Conservation (phyloP, 1,140 invertebrate species). For the Belonocnema kinseyi region DNA sequence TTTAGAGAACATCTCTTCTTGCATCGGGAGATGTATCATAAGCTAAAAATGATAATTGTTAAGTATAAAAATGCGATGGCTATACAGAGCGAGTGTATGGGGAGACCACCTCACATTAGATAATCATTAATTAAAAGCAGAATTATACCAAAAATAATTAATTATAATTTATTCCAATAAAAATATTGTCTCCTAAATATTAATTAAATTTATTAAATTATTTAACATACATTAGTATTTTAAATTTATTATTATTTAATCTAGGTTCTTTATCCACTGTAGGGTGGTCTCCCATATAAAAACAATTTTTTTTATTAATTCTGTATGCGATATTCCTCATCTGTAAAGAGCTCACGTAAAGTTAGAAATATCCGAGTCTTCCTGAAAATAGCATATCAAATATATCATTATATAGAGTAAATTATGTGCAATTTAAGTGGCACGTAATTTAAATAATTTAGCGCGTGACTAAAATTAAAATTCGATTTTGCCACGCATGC, state of each 20-base stretch:
- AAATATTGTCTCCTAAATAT: too few relatives aligned
- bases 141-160: too few relatives aligned
- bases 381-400: constrained; percentile 30
- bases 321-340: constrained; percentile 25
- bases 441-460: constrained; percentile 27
- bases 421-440: neutral
- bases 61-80: neutral
- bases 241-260: too few relatives aligned
- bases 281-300: neutral
- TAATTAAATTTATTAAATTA: too few relatives aligned
- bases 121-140: too few relatives aligned
- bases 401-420: constrained; percentile 19
- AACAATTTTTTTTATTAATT: neutral
- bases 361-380: constrained; percentile 24
- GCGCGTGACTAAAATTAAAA: constrained; percentile 20
- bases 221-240: too few relatives aligned
- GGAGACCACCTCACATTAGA: too few relatives aligned
- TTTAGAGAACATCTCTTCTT: constrained; percentile 17
- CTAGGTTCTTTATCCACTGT: too few relatives aligned
- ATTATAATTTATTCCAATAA: too few relatives aligned
- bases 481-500: neutral
- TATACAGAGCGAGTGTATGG: neutral
- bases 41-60: constrained; percentile 26
- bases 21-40: neutral
- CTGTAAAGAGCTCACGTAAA: constrained; percentile 29